Evolutionary conservation across 2,888 invertebrate species (phyloP), one percentile per base, ranked within the genome.

Genomic region (Spodoptera picta): DNA sequence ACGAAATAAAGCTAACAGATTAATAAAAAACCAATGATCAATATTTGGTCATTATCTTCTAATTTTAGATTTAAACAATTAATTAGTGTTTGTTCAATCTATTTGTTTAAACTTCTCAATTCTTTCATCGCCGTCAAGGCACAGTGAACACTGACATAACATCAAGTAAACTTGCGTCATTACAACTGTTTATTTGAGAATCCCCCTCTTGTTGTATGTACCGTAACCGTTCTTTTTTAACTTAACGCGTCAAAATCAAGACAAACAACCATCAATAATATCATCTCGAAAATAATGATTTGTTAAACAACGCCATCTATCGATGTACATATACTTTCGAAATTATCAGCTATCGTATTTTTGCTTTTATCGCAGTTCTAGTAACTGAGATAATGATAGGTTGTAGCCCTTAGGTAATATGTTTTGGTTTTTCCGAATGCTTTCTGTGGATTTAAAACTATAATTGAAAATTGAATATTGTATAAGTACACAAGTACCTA

Each of bases 161-260:
- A 54, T 49, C 48, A 60, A 68, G 52, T 61, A 66, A 58, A 58
- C 57, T 65, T 62, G 47, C 68, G 54, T 75, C 72, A 65, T 61
- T 55, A 57, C 36, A 52, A 52, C 53, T 73, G 62, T 67, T 52
- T 75, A 64, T 66, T 55, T 65, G 57, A 58, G 59, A 46, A 48
- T 58, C 56, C 59, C 56, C 59, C 59, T 58, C 60, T 60, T 41
- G 42, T n/a, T 51, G 55, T 55, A 27, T 47, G 11, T 43, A 47
- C 50, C 23, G 48, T 42, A 50, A 60, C 46, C 48, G 72, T 60
- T 60, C 41, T 72, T 65, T 19, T 60, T 27, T 71, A 59, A 46
- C 52, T 53, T 45, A 43, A 27, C 44, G 44, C 54, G 45, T 41
- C 49, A 19, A n/a, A 23, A 23, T 41, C 6, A 23, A 14, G 41